A percentile compares a stretch with the other conserved stretches of the same genome.
phyloP scores from a whole-genome alignment of 2,797 vertebrate species.

The Acanthurus lineatus region DNA sequence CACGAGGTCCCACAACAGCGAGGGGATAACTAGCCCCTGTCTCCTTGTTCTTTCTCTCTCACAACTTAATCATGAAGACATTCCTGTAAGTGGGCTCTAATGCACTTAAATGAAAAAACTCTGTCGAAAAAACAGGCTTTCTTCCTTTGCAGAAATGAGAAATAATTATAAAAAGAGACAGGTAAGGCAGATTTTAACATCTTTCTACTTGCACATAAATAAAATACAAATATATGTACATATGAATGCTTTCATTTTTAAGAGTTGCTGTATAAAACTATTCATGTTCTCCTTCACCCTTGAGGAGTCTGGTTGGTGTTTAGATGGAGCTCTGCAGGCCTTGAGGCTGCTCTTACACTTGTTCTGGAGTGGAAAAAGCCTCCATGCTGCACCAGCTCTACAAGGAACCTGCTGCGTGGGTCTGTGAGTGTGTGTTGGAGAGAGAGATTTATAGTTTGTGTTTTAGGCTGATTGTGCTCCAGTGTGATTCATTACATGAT shows the following conservation, averaged over 20 bases:
- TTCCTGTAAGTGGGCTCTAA: slow-evolving; percentile 56
- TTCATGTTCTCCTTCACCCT: slow-evolving; percentile 29
- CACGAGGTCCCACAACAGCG: slow-evolving; percentile 63
- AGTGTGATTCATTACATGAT: slow-evolving; percentile 57
- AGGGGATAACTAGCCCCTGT: slow-evolving; percentile 64
- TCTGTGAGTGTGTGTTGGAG: slow-evolving; percentile 31
- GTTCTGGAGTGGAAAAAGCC: slow-evolving; percentile 42
- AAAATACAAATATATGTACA: background rate
- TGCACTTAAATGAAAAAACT: slow-evolving; percentile 23
- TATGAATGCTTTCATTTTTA: background rate
- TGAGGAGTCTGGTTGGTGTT: slow-evolving; percentile 52
- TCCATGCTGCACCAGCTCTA: slow-evolving; percentile 29
- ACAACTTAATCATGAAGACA: slow-evolving; percentile 51
- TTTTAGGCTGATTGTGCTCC: slow-evolving; percentile 62
- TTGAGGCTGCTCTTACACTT: slow-evolving; percentile 39
- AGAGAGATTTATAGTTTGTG: slow-evolving; percentile 58
- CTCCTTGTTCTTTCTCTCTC: slow-evolving; percentile 29
- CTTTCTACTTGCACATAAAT: background rate
- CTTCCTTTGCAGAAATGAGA: background rate
- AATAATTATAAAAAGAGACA: background rate
- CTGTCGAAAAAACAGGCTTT: slow-evolving; percentile 1
- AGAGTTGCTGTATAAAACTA: slow-evolving; percentile 7
- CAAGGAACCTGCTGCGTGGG: slow-evolving; percentile 32
- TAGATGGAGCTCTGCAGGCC: slow-evolving; percentile 36
- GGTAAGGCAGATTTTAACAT: slow-evolving; percentile 7